Percentiles rank a stretch among this genome's conserved stretches.
Conservation (phyloP, 2,888 invertebrate species). For the Boloria euphrosyne region DNA sequence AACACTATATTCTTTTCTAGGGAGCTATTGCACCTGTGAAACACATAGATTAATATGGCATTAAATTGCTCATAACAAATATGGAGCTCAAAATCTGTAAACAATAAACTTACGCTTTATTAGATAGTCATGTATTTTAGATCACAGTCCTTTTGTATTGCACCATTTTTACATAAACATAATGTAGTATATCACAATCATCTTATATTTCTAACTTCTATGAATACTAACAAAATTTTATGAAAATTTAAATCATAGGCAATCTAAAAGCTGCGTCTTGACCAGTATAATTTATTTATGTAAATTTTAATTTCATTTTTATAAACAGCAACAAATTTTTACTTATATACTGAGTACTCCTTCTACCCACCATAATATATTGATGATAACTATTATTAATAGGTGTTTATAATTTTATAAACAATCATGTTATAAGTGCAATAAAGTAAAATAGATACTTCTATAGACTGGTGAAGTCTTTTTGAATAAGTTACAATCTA, state of each 20-base stretch:
- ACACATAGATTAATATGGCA: constrained; percentile 35
- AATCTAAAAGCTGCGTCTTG: background rate
- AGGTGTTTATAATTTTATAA: no score
- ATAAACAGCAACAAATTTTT: background rate
- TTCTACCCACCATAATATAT: no score
- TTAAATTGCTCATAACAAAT: constrained; percentile 34
- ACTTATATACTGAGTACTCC: background rate
- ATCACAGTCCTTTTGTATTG: constrained; percentile 57
- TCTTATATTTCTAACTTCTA: background rate
- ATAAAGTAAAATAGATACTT: no score
- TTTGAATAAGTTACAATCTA: no score
- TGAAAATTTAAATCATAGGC: background rate
- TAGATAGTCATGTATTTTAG: constrained; percentile 49
- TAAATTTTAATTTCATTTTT: no score
- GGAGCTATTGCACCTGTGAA: constrained; percentile 43
- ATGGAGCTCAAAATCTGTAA: constrained; percentile 61
- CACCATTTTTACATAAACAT: constrained; percentile 51
- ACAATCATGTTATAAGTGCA: no score
- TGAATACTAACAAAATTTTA: background rate
- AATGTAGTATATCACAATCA: background rate
- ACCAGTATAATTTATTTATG: no score
- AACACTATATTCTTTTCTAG: constrained; percentile 29
- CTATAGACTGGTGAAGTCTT: no score
- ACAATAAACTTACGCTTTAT: constrained; percentile 78
- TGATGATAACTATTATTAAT: no score